Percentiles rank a stretch among this genome's conserved stretches.
Conservation (phyloP, 64 coral and sea anemone genomes). For the Actinia equina region DNA sequence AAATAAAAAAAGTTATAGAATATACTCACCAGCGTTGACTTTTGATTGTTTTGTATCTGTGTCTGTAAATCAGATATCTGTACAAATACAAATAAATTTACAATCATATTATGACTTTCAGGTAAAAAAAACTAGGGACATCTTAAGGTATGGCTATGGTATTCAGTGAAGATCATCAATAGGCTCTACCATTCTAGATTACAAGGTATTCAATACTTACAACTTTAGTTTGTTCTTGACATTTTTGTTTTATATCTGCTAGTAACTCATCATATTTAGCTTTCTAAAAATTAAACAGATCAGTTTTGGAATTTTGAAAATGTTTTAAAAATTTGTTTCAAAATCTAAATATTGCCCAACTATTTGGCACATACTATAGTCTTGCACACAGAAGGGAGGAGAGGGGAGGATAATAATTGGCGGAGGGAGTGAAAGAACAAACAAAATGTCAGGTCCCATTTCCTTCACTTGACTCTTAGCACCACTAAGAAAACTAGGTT, state of each 20-base stretch:
- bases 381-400: too few relatives aligned
- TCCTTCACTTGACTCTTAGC: too few relatives aligned
- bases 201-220: constrained; percentile 20
- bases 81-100: neutral
- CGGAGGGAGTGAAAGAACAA: too few relatives aligned
- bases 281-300: constrained; percentile 49
- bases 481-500: too few relatives aligned
- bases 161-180: too few relatives aligned
- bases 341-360: neutral
- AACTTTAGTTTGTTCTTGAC: constrained; percentile 88
- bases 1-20: too few relatives aligned
- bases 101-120: neutral
- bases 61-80: constrained; percentile 65
- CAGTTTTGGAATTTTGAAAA: neutral
- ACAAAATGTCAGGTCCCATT: too few relatives aligned
- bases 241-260: constrained; percentile 88
- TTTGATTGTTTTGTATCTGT: constrained; percentile 52
- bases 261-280: constrained; percentile 79
- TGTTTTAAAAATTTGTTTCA: neutral
- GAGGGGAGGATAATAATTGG: too few relatives aligned
- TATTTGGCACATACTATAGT: too few relatives aligned
- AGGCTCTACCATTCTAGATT: too few relatives aligned
- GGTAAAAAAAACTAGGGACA: too few relatives aligned
- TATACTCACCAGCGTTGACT: constrained; percentile 53
- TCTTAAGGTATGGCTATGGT: too few relatives aligned